phyloP scores from a whole-genome alignment of 1,140 invertebrate genomes.

The Andricus grossulariae region DNA sequence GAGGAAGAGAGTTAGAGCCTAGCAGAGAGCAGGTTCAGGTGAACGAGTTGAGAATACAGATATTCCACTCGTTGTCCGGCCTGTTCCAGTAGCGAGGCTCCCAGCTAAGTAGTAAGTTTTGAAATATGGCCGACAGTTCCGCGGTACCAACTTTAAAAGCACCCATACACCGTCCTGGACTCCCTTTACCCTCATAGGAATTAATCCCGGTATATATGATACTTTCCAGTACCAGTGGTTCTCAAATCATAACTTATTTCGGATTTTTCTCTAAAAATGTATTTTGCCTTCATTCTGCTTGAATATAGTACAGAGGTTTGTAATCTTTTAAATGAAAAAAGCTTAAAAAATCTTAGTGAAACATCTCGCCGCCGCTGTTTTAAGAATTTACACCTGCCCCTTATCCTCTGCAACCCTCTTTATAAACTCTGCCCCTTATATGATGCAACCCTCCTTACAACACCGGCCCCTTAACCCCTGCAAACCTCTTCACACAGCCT shows the following conservation, averaged over 20 bases:
- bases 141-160: slow-evolving; percentile 16
- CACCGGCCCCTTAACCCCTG: no score
- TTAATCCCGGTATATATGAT: background rate
- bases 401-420: no score
- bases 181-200: background rate
- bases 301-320: no score
- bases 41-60: slow-evolving; percentile 7
- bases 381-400: no score
- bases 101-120: slow-evolving; percentile 62
- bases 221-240: background rate
- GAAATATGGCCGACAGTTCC: slow-evolving; percentile 54
- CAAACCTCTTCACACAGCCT: no score
- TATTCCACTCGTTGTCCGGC: slow-evolving; percentile 43
- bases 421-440: no score
- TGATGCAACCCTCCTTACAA: no score
- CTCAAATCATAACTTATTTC: background rate
- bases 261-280: background rate
- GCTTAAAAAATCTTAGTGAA: no score
- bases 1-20: slow-evolving; percentile 22
- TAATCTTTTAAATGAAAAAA: no score
- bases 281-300: background rate
- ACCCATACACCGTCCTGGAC: background rate
- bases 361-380: no score
- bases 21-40: background rate
- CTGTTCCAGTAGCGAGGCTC: slow-evolving; percentile 39